These are phyloP conservation scores for Catagonus wagneri DNA, from an alignment of 2,113 vertebrate species.

Conservation along the genomic window DNA sequence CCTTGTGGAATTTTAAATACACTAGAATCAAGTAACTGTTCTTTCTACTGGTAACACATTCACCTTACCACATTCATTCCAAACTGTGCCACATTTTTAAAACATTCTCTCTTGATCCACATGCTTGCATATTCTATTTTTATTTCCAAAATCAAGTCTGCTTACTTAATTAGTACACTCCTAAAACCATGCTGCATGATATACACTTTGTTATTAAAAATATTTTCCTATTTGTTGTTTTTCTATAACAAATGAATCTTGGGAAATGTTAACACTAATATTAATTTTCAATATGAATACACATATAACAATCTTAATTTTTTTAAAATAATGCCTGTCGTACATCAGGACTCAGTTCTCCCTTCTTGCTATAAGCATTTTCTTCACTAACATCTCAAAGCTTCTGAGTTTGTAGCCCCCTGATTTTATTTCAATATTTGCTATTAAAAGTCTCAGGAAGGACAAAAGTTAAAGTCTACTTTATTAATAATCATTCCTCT, in stretches of 20 bases:
- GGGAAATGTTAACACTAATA: neutral
- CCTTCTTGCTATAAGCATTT: neutral
- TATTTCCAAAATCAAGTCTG: slow-evolving; percentile 23
- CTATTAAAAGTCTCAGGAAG: slow-evolving; percentile 44
- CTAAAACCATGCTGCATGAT: neutral
- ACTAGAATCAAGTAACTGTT: neutral
- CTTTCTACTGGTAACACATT: neutral
- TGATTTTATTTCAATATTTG: slow-evolving; percentile 46
- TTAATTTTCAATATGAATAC: slow-evolving; percentile 31
- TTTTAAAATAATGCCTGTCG: neutral
- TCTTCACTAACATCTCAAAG: neutral
- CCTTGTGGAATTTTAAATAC: neutral
- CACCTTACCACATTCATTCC: slow-evolving; percentile 13
- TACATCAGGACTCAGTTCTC: neutral
- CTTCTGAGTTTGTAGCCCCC: neutral
- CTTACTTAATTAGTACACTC: neutral
- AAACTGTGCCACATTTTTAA: neutral
- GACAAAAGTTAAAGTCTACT: neutral
- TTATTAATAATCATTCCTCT: neutral
- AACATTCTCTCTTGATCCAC: neutral
- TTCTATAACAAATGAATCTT: neutral
- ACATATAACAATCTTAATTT: slow-evolving; percentile 25
- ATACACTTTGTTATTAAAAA: neutral
- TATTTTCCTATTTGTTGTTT: neutral
- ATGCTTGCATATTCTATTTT: slow-evolving; percentile 21